Conservation (phyloP, 1,140 invertebrate species). For the Sitobion miscanthi region DNA sequence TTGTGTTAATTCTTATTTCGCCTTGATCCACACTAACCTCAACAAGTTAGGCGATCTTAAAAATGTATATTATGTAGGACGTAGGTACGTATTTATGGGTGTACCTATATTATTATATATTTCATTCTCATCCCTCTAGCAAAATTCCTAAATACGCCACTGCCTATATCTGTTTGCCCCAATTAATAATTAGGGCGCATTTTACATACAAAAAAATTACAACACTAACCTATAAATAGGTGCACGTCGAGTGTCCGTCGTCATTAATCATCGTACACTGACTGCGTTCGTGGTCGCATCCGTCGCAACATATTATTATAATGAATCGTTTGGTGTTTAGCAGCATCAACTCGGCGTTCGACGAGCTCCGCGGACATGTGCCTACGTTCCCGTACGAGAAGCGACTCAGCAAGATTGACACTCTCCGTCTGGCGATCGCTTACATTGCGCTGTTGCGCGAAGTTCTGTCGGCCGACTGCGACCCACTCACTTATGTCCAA, state of each 20-base stretch:
- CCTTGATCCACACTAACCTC: no score
- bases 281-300: not conserved
- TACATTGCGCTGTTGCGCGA: constrained; percentile 94
- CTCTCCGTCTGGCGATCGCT: constrained; percentile 91
- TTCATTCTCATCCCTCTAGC: no score
- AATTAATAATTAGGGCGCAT: no score
- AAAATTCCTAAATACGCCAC: no score
- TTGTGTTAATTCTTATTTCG: no score
- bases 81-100: no score
- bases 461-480: constrained; percentile 86
- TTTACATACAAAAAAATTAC: no score
- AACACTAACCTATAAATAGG: no score
- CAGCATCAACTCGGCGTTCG: constrained; percentile 99
- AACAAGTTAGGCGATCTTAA: no score
- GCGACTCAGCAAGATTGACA: constrained; percentile 96
- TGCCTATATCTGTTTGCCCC: no score
- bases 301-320: not conserved
- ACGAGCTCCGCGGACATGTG: constrained; percentile 91
- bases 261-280: not conserved
- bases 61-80: no score
- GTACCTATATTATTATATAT: no score
- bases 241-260: not conserved
- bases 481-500: constrained; percentile 92
- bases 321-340: constrained; percentile 67
- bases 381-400: constrained; percentile 99